Base-by-base conservation (phyloP, 2,888 invertebrate species). In the Tromatobia lineatoria region DNA sequence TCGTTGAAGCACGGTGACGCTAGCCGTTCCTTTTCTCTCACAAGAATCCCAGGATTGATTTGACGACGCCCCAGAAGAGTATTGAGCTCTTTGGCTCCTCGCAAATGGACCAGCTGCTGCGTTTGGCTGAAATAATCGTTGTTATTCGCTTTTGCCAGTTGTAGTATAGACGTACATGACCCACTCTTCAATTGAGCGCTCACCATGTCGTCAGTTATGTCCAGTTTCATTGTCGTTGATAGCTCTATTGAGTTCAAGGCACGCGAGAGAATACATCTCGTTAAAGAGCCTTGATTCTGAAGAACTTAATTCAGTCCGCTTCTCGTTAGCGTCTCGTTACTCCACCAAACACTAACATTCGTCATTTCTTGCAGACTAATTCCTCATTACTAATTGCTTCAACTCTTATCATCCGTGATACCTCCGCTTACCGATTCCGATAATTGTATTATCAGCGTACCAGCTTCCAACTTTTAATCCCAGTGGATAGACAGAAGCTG, bases 221-320 rank as follows among this genome's bases (percentile, higher is more conserved):
- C 87, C 85, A 54, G 83, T 87, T 88, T 90, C 87, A 89, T 90
- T 90, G 87, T 78, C 86, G 82, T 87, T 90, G 88, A 89, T 88
- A 78, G 79, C 85, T 88, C 88, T 89, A 90, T 90, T 90, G 88
- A 90, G 91, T 89, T 90, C 90, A 91, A 90, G 89, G 88, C 88
- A 82, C 80, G 52, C 52, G 47, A 52, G 45, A 61, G 52, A 64
- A 70, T 59, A 75, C 73, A 59, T 67, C 61, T 76, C 78, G 54
- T 67, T 71, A 23, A 54, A 75, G 75, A 67, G 75, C 38, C 82
- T 75, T 82, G 85, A 85, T 85, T 79, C 38, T 23, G 66, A 34
- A 85, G 85, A 76, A 82, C 85, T 85, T 71, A 82, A 85, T 85
- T 85, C 78, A 50, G 10, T 18, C 69, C 57, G n/a, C 8, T 10